These are phyloP conservation scores for Macrochelys suwanniensis DNA, from an alignment of 2,797 vertebrate genomes.

Conservation along the genomic window DNA sequence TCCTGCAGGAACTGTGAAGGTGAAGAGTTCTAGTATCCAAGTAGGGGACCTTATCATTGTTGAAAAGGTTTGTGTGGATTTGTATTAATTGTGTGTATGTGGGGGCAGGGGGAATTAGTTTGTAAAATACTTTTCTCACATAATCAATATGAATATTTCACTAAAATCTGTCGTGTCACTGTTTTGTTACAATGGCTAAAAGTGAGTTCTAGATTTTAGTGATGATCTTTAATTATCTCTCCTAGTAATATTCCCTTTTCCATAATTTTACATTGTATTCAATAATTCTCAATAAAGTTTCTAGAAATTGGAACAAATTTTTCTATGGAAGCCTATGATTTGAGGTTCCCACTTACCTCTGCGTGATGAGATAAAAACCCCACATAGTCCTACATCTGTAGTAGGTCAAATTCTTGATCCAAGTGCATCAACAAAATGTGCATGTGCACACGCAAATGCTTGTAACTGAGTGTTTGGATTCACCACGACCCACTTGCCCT, in stretches of 20 bases:
- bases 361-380: not conserved
- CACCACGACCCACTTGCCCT: not conserved
- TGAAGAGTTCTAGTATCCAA: conserved; percentile 98
- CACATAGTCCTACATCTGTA: not conserved
- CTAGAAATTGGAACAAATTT: not conserved
- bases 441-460: not conserved
- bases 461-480: not conserved
- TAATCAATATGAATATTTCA: not conserved
- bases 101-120: accelerated
- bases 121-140: not conserved
- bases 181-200: not conserved
- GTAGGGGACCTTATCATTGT: conserved; percentile 99
- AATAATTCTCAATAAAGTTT: not conserved
- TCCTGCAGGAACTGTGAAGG: conserved; percentile 92
- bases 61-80: conserved; percentile 91
- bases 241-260: not conserved
- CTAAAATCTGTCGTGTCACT: accelerated
- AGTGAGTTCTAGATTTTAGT: not conserved
- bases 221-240: not conserved
- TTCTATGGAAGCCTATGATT: not conserved
- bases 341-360: accelerated
- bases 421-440: not conserved
- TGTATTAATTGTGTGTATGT: accelerated
- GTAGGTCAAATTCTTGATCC: not conserved
- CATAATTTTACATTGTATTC: not conserved